Evolutionary conservation across 2,888 invertebrate species (phyloP).

Genomic region (Leucophora obtusa): DNA sequence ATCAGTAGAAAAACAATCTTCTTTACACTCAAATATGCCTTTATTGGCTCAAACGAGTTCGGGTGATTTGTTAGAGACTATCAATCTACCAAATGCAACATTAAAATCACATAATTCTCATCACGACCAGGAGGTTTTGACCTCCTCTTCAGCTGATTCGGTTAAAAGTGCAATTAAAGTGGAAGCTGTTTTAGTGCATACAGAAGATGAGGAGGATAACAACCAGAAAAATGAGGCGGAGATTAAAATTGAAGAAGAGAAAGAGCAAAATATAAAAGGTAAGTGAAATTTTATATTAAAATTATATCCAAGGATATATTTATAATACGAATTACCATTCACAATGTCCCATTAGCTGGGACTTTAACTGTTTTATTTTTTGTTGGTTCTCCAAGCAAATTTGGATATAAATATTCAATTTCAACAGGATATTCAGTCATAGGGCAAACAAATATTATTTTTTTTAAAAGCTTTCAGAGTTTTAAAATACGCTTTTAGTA

Average conservation of each 20-base stretch:
- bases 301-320: too few species aligned
- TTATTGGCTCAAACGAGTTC: conserved; percentile 60
- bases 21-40: conserved; percentile 42
- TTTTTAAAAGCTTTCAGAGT: too few species aligned
- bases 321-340: too few species aligned
- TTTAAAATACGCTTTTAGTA: too few species aligned
- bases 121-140: conserved; percentile 65
- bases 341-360: too few species aligned
- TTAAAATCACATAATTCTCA: background rate
- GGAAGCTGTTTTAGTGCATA: conserved; percentile 25
- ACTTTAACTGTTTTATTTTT: too few species aligned
- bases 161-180: conserved; percentile 71
- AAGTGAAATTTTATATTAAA: conserved; percentile 27
- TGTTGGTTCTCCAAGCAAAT: too few species aligned
- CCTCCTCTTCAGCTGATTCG: conserved; percentile 73
- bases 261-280: conserved; percentile 63
- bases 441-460: too few species aligned
- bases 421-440: too few species aligned
- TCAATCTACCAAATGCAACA: conserved; percentile 71
- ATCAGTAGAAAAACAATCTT: conserved; percentile 57
- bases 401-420: too few species aligned
- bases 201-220: conserved; percentile 35
- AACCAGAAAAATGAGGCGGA: conserved; percentile 12
- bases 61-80: conserved; percentile 70
- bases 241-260: conserved; percentile 12